Base-by-base conservation (phyloP, 2,797 vertebrate species). In the Phylloscopus collybita region DNA sequence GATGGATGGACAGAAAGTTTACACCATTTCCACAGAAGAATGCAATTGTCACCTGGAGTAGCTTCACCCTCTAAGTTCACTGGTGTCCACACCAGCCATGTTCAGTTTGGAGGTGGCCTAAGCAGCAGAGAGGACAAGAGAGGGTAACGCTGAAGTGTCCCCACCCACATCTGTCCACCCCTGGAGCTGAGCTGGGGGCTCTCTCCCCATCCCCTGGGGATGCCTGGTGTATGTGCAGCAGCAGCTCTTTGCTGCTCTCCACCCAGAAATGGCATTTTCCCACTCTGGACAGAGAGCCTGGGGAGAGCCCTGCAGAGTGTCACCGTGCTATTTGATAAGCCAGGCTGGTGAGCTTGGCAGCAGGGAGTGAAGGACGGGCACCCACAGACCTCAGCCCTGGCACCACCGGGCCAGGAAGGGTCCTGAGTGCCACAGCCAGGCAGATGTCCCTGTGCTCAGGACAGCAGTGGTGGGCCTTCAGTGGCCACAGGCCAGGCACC, bases 21-120 rank as follows among this genome's bases (percentile, higher is more conserved):
- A 64, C 34, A 56, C n/a, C 60, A 30, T 47, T 92, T 86, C 69
- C 69, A 47, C 38, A 59, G 36, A 89, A 44, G 29, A 92, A 95
- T 32, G 30, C 29, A 84, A 44, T 50, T 94, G 62, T 44, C 75
- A 69, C 75, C 74, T 76, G 66, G 42, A 84, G 13, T 7, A 57
- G 66, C 72, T 83, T 92, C 61, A 34, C 22, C 65, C 21, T 88
- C 26, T 32, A 50, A 88, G 40, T 73, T 90, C 60, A 84, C 20
- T 25, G 0, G 0, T 13, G 11, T 59, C 56, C 54, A 65, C 32
- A 72, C 25, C 25, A 51, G 40, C 25, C 18, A 27, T 0, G 0
- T 64, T 74, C 13, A n/a, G 20, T 30, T 50, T 74, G 42, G 22
- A 27, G 9, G 21, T 36, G 66, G 38, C 25, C 36, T 56, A 20